Evolutionary conservation across 2,797 vertebrate species (phyloP).

Genomic region (Enteromius trimaculatus): DNA sequence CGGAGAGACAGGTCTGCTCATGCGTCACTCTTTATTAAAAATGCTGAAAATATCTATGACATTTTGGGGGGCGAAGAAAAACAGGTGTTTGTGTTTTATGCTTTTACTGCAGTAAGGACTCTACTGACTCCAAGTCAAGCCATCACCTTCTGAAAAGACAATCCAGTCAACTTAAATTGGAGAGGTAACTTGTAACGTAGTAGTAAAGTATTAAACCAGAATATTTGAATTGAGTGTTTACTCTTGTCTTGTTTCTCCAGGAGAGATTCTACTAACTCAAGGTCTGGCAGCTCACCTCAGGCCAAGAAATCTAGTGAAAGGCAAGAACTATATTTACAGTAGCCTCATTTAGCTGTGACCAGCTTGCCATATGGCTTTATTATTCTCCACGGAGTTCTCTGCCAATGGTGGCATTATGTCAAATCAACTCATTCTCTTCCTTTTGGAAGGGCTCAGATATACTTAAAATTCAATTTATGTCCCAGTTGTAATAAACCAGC

Average conservation of each 20-base stretch:
- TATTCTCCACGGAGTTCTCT: not conserved
- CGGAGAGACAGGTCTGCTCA: constrained; percentile 78
- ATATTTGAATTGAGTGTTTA: no score
- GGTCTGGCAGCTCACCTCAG: constrained; percentile 72
- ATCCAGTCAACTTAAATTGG: constrained; percentile 71
- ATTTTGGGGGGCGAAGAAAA: not conserved
- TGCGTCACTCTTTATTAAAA: not conserved
- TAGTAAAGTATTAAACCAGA: not conserved
- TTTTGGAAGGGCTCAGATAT: not conserved
- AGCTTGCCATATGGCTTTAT: constrained; percentile 7
- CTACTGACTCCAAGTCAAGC: constrained; percentile 69
- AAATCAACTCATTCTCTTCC: not conserved
- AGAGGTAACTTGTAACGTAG: constrained; percentile 67
- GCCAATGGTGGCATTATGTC: not conserved
- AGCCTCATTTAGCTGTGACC: constrained; percentile 11
- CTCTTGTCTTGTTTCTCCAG: constrained; percentile 65
- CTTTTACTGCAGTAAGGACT: constrained; percentile 74
- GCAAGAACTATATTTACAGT: constrained; percentile 65
- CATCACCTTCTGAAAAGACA: constrained; percentile 67
- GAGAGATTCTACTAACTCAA: constrained; percentile 84
- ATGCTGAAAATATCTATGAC: not conserved
- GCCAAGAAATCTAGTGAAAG: constrained; percentile 82
- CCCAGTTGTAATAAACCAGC: constrained; percentile 19
- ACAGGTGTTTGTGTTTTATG: constrained; percentile 7
- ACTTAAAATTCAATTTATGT: constrained; percentile 8